A percentile compares a stretch with the other conserved stretches of the same genome.
Evolutionary conservation across 1,140 invertebrate species (phyloP).

Genomic region (Lepidotrigona ventralis): DNA sequence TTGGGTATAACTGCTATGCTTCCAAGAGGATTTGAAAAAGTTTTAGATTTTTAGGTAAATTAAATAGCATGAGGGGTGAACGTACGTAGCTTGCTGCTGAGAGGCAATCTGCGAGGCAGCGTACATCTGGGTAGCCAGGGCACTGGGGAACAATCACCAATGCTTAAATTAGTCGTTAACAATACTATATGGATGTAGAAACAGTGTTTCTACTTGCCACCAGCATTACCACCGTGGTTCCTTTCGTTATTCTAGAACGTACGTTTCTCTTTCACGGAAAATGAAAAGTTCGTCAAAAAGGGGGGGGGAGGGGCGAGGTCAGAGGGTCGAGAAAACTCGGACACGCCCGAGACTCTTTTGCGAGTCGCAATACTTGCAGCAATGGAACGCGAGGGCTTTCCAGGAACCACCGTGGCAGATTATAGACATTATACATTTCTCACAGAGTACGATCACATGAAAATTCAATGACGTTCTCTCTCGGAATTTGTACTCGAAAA

Average conservation of each 20-base stretch:
- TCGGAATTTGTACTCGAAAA: constrained; percentile 17
- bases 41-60: constrained; percentile 74
- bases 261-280: background rate
- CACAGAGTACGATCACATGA: constrained; percentile 1
- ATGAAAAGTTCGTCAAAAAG: background rate
- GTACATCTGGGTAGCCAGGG: constrained; percentile 97
- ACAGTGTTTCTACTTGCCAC: constrained; percentile 50
- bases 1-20: constrained; percentile 77
- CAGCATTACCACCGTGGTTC: constrained; percentile 59
- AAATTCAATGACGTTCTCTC: constrained; percentile 37
- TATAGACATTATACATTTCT: constrained; percentile 38
- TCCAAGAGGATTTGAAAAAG: constrained; percentile 62
- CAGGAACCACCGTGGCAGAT: constrained; percentile 58
- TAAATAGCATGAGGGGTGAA: constrained; percentile 80
- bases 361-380: background rate
- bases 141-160: constrained; percentile 88
- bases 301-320: too few relatives aligned
- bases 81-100: constrained; percentile 95
- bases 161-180: constrained; percentile 79
- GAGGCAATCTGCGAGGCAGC: constrained; percentile 93
- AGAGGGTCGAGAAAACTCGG: background rate
- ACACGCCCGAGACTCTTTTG: background rate
- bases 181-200: constrained; percentile 58
- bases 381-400: background rate
- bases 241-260: background rate